These are phyloP conservation scores for Tetramorium alpestre DNA, from an alignment of 1,140 invertebrate species.

Conservation along the genomic window DNA sequence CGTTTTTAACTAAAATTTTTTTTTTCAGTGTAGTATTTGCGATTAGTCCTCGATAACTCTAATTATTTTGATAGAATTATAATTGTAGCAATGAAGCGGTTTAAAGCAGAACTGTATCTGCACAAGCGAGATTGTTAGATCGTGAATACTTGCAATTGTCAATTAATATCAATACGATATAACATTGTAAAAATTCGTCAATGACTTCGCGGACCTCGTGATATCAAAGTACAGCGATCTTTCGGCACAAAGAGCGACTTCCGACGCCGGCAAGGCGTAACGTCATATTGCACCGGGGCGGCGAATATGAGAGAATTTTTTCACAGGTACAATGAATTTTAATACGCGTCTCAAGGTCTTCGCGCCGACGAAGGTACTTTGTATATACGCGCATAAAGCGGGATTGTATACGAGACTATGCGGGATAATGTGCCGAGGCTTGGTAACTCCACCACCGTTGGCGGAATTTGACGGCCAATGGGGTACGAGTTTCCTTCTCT, in stretches of 20 bases:
- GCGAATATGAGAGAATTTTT: conserved; percentile 40
- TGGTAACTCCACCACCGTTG: conserved; percentile 85
- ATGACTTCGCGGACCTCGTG: neutral
- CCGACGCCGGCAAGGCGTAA: conserved; percentile 9
- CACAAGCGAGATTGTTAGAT: neutral
- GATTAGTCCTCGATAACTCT: neutral
- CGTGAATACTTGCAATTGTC: neutral
- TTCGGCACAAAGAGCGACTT: neutral
- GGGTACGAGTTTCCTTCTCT: conserved; percentile 83
- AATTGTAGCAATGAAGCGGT: neutral
- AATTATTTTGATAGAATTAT: neutral
- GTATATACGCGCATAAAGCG: neutral
- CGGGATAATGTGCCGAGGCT: conserved; percentile 77
- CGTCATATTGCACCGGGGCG: neutral
- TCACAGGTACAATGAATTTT: conserved; percentile 52
- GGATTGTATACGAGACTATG: conserved; percentile 18
- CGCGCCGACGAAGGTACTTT: neutral
- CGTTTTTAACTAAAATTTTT: too few species aligned
- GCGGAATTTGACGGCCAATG: conserved; percentile 80
- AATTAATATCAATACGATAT: neutral
- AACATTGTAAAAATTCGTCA: neutral
- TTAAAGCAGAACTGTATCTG: neutral
- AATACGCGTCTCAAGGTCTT: conserved; percentile 59
- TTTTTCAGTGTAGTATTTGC: too few species aligned
- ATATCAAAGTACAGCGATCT: too few species aligned